A percentile compares a stretch with the other conserved stretches of the same genome.
These are phyloP conservation scores for Solen grandis DNA, from an alignment of 1,140 invertebrate genomes.

Conservation along the genomic window DNA sequence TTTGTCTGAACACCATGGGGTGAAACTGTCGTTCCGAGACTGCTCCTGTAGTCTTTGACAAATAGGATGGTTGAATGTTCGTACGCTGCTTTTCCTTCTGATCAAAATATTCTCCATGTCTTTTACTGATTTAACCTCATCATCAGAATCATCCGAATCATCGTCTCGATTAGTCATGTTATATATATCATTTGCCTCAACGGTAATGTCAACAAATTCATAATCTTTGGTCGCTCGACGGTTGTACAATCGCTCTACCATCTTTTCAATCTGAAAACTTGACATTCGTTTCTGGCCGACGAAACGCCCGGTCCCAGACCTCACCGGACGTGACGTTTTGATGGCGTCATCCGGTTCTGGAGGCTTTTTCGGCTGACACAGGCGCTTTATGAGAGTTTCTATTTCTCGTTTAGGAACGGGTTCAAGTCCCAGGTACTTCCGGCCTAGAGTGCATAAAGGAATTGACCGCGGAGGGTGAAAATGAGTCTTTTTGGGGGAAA, in stretches of 20 bases:
- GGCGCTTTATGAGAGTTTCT: neutral
- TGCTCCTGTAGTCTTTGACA: too few species aligned
- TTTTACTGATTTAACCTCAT: neutral
- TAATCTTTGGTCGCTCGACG: constrained; percentile 16
- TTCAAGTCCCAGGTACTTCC: constrained; percentile 41
- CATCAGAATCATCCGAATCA: neutral
- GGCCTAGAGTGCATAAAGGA: constrained; percentile 23
- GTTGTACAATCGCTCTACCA: constrained; percentile 34
- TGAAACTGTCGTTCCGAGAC: too few species aligned
- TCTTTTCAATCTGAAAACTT: constrained; percentile 34
- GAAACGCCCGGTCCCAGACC: constrained; percentile 29
- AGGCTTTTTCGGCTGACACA: constrained; percentile 39
- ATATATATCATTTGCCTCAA: constrained; percentile 5
- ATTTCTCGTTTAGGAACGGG: constrained; percentile 17
- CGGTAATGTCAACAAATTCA: constrained; percentile 18
- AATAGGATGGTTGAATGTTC: too few species aligned
- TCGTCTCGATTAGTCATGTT: constrained; percentile 24
- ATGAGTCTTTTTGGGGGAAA: constrained; percentile 15
- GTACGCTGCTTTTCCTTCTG: neutral
- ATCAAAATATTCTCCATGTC: constrained; percentile 1
- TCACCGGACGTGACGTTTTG: neutral
- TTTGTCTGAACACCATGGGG: too few species aligned
- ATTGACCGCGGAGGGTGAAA: constrained; percentile 38
- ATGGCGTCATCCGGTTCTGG: constrained; percentile 9
- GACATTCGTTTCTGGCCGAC: constrained; percentile 41